Evolutionary conservation across 2,888 invertebrate genomes (phyloP), one percentile per base, ranked within the genome.

Genomic region (Nesidiocoris tenuis): DNA sequence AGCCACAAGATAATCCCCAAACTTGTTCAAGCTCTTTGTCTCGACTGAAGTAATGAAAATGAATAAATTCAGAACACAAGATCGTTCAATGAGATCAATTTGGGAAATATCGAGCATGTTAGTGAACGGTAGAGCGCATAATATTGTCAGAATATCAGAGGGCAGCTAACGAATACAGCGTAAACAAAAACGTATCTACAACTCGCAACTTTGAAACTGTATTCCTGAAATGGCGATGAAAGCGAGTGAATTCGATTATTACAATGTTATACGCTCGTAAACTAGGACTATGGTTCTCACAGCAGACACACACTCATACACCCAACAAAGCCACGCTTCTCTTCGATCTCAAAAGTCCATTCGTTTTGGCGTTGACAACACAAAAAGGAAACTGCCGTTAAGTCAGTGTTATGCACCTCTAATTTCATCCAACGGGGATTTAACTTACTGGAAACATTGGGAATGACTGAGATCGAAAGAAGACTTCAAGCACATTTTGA

Each of bases 261-360:
- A 59, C 59, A 59, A 59, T 9, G n/a, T 59, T 59, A 59, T 39
- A 12, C 39, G 39, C 12, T 39, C 39, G 5, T 39, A 39, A 7
- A 3, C 12, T 39, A 39, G 5, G 39, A 7, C 3, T 39, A 39
- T n/a, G 39, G 3, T 54, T 61, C 72, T 61, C 72, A 61, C 72
- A 72, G 61, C 72, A 72, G 61, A 61, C 72, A 72, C 72, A 61
- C 72, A 61, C 72, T 61, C 72, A 72, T 72, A 61, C 72, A 72
- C 72, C 72, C 72, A 72, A 72, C 72, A 72, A 72, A 72, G 72
- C 72, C 72, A 72, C 72, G 22, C 63, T 72, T 72, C 72, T 54
- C 57, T 61, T 61, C 17, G 22, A 72, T 72, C 61, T 72, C 63
- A 59, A 57, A n/a, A 59, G 55, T 22, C 19, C 67, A 55, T 67